Base-by-base conservation (phyloP, 2,888 invertebrate genomes). In the Eupithecia vulgata region DNA sequence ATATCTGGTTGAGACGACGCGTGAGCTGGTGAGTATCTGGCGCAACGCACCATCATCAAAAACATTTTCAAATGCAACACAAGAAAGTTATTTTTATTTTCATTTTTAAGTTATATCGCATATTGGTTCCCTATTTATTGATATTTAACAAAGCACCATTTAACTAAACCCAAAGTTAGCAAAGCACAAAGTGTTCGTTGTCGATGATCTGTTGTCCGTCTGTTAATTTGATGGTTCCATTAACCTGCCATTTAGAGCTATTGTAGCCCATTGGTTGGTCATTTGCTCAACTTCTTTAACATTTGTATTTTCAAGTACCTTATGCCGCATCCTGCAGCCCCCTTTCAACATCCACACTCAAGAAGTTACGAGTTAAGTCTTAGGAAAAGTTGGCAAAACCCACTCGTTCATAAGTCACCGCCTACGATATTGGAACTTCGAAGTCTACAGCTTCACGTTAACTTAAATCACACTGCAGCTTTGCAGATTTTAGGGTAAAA, bases 301-400 rank as follows among this genome's bases (percentile, higher is more conserved):
- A 1, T 12, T 15, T 2, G 30, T 30, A 30, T 59, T 59, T 48
- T 30, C 5, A 61, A 34, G 15, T 42, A 42, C 42, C 5, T n/a
- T 21, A 67, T 76, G 66, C 74, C 76, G n/a, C 37, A 78, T 79
- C 76, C 64, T 42, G 13, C 48, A 37, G 25, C n/a, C 8, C 59
- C 40, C 40, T 81, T 30, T 69, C 12, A 25, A 76, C 34, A 75
- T 81, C 73, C 52, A 65, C 1, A 37, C 21, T 25, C 17, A 13
- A 40, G 40, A 79, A 82, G 84, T 82, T 83, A 82, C 81, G 81
- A 79, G 81, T 81, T 82, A 84, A 84, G 81, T 83, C 81, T 80
- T 72, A 81, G 81, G 81, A 85, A 85, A 86, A 87, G 80, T 87
- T 87, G 84, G 83, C 82, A 82, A 83, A 84, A 83, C 82, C 83